Evolutionary conservation across 1,140 invertebrate species (phyloP).

Genomic region (Drosophila mayri): DNA sequence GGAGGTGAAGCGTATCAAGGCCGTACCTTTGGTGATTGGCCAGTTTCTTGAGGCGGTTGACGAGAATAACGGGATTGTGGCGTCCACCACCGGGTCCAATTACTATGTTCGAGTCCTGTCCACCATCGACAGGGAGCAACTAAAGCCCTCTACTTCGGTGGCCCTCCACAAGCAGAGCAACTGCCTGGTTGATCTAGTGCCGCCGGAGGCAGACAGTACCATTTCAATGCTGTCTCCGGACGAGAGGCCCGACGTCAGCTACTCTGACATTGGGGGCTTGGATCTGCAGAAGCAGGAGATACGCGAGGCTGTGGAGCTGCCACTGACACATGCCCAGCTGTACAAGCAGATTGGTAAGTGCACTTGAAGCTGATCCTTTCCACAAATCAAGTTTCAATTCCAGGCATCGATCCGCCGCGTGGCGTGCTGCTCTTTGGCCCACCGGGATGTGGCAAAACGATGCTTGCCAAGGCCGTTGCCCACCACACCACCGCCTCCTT

Average conservation of each 20-base stretch:
- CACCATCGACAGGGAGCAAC: slow-evolving; percentile 96
- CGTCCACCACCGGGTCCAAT: slow-evolving; percentile 95
- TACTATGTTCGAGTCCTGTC: slow-evolving; percentile 98
- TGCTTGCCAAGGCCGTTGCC: slow-evolving; percentile 99
- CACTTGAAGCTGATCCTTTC: too few species aligned
- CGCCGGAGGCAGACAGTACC: slow-evolving; percentile 98
- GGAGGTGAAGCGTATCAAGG: slow-evolving; percentile 98
- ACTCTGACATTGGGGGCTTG: slow-evolving; percentile 99
- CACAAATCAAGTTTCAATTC: background rate
- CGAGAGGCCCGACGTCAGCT: slow-evolving; percentile 98
- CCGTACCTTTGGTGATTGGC: slow-evolving; percentile 98
- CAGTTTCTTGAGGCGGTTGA: slow-evolving; percentile 99
- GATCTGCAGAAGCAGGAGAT: slow-evolving; percentile 99
- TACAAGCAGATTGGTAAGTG: slow-evolving; percentile 95
- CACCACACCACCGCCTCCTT: slow-evolving; percentile 99
- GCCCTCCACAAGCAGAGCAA: slow-evolving; percentile 99
- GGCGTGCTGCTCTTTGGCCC: slow-evolving; percentile 99
- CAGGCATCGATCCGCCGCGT: slow-evolving; percentile 95
- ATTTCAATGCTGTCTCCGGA: slow-evolving; percentile 97
- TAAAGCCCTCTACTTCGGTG: slow-evolving; percentile 98
- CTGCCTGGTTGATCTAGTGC: slow-evolving; percentile 98
- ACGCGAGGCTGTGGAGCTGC: slow-evolving; percentile 98
- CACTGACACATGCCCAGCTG: slow-evolving; percentile 98
- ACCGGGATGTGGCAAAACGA: slow-evolving; percentile 97
- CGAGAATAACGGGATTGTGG: slow-evolving; percentile 97